phyloP scores from a whole-genome alignment of 2,797 vertebrate species.

The Coracias cyanogaster region DNA sequence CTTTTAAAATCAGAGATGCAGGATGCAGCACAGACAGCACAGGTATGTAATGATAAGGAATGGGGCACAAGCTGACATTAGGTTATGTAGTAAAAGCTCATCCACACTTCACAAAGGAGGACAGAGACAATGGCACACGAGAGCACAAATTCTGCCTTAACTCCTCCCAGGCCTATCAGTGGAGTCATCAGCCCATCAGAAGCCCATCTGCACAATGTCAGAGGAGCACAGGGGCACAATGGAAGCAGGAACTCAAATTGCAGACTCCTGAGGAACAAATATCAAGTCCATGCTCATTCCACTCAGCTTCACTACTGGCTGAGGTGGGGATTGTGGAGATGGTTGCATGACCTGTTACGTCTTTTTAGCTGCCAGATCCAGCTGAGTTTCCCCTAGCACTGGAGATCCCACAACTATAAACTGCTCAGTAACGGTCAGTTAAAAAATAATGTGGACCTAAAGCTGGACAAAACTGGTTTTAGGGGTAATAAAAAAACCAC shows the following conservation, averaged over 20 bases:
- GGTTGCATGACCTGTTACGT: neutral
- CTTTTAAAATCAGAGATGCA: neutral
- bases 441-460: neutral
- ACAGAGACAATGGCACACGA: neutral
- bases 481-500: neutral
- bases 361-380: neutral
- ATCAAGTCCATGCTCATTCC: fast-evolving
- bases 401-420: neutral
- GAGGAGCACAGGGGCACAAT: neutral
- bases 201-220: neutral
- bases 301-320: neutral
- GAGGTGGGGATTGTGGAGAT: neutral
- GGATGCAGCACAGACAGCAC: fast-evolving
- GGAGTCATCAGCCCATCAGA: neutral
- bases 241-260: neutral
- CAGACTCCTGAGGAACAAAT: neutral
- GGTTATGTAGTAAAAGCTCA: neutral
- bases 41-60: neutral
- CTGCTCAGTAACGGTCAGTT: neutral
- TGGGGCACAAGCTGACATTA: neutral
- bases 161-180: fast-evolving
- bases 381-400: neutral
- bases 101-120: neutral
- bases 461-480: neutral
- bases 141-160: neutral